Evolutionary conservation across 2,113 vertebrate species (phyloP).

Genomic region (Oryzias woworae): DNA sequence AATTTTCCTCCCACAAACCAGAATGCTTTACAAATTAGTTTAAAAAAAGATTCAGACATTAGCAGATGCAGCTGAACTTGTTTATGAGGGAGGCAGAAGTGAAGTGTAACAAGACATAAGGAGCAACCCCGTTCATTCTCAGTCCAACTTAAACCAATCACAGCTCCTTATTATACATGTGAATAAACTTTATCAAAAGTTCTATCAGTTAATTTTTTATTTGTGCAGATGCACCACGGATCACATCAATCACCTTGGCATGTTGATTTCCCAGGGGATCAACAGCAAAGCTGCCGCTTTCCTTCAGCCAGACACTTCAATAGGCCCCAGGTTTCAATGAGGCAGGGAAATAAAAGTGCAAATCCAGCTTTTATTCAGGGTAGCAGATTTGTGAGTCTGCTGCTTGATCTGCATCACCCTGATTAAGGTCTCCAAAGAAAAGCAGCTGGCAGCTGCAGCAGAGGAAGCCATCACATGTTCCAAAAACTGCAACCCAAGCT

Average conservation of each 20-base stretch:
- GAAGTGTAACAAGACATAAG: constrained; percentile 13
- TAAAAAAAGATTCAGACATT: constrained; percentile 19
- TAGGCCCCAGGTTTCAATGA: constrained; percentile 66
- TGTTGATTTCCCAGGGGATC: constrained; percentile 47
- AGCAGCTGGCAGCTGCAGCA: constrained; percentile 64
- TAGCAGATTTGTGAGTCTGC: constrained; percentile 65
- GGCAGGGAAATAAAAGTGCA: constrained; percentile 63
- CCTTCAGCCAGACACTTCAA: constrained; percentile 57
- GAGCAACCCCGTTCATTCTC: not conserved
- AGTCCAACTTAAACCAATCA: constrained; percentile 10
- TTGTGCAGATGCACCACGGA: constrained; percentile 34
- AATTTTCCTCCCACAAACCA: constrained; percentile 42
- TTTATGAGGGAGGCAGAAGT: constrained; percentile 3
- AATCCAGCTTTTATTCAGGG: constrained; percentile 68
- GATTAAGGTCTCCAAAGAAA: constrained; percentile 60
- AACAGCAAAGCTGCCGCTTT: constrained; percentile 37
- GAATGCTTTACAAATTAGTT: constrained; percentile 57
- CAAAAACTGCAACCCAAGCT: constrained; percentile 40
- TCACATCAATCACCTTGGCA: constrained; percentile 53
- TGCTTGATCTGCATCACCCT: constrained; percentile 61
- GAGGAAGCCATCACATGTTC: constrained; percentile 52
- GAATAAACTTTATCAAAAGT: constrained; percentile 39
- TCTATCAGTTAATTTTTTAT: constrained; percentile 12
- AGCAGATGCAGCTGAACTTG: constrained; percentile 31
- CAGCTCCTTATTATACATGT: constrained; percentile 9